Evolutionary conservation across 2,797 vertebrate genomes (phyloP), one percentile per base, ranked within the genome.

Genomic region (Podarcis lilfordi): DNA sequence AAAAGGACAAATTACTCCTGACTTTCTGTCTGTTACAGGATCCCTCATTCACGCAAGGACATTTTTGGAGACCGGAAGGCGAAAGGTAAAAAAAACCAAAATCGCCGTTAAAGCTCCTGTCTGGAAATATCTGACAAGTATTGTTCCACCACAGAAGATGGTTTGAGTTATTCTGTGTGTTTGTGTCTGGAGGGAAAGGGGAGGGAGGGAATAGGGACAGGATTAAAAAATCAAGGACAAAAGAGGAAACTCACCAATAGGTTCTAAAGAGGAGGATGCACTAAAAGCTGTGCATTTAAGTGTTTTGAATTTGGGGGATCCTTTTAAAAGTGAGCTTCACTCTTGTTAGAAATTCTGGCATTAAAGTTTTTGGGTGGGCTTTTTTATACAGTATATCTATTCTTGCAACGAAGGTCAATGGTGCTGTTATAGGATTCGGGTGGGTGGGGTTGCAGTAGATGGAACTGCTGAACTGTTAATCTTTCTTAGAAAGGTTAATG

Each of bases 91-190:
- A 64, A 90, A 92, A n/a, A 89, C 86, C 84, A 80, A 95, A 95
- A 66, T 89, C 91, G 80, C 92, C 89, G 88, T 94, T 93, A 93
- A 90, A 95, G 89, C 77, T 91, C 88, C 69, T 78, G 78, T 85
- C 2, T 89, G 86, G 89, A 93, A 95, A 94, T 59, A 91, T 86
- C 90, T 95, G 91, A 92, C 87, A 91, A 94, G 86, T 82, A 88
- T 85, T 86, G 77, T 0, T 91, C 86, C 55, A 90, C 77, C 0
- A 13, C 88, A 93, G 91, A 93, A 95, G 76, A 94, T 82, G 61
- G 89, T 91, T 92, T 78, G 82, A 66, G 80, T 84, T 93, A 91
- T 80, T 80, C 83, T 55, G 50, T 55, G 13, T 55, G 13, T 55
- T 55, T 55, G 13, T 55, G 13, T 15, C 50, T 15, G 50, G 50